phyloP scores from a whole-genome alignment of 2,797 vertebrate species.

The Erithacus rubecula region DNA sequence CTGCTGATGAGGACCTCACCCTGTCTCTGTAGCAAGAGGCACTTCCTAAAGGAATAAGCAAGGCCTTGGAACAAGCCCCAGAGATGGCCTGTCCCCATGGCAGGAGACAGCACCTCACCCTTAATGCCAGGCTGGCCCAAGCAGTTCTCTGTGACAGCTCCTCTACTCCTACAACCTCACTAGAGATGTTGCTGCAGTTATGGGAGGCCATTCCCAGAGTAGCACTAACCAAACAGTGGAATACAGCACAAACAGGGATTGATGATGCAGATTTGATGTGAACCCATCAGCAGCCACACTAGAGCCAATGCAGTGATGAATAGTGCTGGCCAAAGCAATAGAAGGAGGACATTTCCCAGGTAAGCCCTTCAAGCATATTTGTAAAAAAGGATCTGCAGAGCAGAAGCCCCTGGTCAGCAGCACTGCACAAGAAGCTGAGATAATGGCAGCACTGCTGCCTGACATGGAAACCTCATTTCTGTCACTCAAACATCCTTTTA shows the following conservation, averaged over 20 bases:
- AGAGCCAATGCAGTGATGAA: neutral
- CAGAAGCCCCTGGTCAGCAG: neutral
- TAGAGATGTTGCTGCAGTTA: neutral
- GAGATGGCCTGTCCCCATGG: neutral
- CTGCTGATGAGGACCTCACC: neutral
- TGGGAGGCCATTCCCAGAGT: neutral
- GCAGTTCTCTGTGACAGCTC: neutral
- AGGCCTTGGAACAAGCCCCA: neutral
- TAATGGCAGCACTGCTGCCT: neutral
- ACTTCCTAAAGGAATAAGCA: neutral
- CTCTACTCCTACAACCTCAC: accelerated
- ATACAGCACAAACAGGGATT: neutral
- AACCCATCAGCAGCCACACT: neutral
- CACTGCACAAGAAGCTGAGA: accelerated
- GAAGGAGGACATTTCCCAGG: accelerated
- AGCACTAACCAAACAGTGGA: neutral
- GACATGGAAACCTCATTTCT: neutral
- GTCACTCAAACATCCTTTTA: neutral
- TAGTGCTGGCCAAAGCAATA: neutral
- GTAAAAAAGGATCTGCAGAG: neutral
- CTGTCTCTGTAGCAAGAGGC: neutral
- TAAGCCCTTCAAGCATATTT: neutral
- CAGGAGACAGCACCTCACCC: neutral
- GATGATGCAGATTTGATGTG: accelerated
- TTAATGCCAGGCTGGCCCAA: neutral